Conservation (phyloP, 2,888 invertebrate genomes). For the Anticlea derivata region DNA sequence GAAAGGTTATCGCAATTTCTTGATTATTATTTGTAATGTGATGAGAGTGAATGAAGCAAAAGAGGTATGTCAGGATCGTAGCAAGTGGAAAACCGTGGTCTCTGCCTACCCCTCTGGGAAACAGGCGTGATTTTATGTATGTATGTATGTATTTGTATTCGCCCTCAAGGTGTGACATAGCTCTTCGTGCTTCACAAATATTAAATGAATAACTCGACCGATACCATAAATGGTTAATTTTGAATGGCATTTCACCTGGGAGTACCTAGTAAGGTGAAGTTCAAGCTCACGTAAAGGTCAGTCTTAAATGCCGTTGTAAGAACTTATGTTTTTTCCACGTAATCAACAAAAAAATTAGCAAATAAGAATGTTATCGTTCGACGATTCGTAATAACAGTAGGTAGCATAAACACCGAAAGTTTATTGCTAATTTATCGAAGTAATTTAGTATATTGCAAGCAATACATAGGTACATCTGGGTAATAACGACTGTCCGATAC, state of each 20-base stretch:
- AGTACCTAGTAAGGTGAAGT: conserved; percentile 5
- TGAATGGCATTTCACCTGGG: conserved; percentile 2
- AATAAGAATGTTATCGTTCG: conserved; percentile 16
- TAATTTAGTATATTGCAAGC: conserved; percentile 7
- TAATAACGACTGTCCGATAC: conserved; percentile 6
- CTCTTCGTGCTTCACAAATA: not conserved
- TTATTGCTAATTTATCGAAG: conserved; percentile 23
- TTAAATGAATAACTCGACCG: too few species aligned
- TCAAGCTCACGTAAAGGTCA: conserved; percentile 3
- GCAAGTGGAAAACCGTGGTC: too few species aligned
- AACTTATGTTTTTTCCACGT: too few species aligned
- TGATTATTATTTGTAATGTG: too few species aligned
- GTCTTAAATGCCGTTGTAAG: not conserved
- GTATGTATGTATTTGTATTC: too few species aligned
- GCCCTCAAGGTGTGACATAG: too few species aligned
- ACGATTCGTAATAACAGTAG: not conserved
- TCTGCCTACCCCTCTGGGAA: too few species aligned
- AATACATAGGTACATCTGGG: conserved; percentile 4
- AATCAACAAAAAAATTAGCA: too few species aligned
- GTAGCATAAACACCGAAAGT: conserved; percentile 13
- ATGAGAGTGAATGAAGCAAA: too few species aligned
- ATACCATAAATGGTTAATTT: not conserved
- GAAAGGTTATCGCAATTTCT: too few species aligned
- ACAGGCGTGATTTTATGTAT: too few species aligned
- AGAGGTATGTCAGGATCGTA: too few species aligned